These are phyloP conservation scores for Stenichneumon culpator DNA, from an alignment of 2,888 invertebrate genomes.

Conservation along the genomic window DNA sequence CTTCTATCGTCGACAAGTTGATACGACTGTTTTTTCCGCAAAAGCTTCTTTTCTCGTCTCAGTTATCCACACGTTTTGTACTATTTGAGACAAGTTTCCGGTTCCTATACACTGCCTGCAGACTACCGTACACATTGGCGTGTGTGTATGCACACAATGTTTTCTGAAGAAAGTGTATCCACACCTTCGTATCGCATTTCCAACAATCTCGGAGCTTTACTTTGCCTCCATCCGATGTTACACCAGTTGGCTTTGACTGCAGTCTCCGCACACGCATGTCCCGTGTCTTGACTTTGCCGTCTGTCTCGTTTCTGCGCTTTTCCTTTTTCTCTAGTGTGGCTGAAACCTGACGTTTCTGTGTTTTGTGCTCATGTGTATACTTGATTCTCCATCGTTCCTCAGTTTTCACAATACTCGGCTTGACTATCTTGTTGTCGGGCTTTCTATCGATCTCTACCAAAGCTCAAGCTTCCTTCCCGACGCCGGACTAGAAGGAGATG, in stretches of 20 bases:
- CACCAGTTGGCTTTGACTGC: constrained; percentile 3
- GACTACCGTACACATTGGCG: not conserved
- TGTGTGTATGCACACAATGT: not conserved
- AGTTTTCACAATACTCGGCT: not conserved
- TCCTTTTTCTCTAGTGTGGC: not conserved
- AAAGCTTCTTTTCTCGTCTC: not conserved
- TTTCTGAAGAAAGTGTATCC: not conserved
- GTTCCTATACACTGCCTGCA: not conserved
- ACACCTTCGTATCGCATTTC: not conserved
- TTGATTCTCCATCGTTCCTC: not conserved
- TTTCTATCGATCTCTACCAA: not conserved
- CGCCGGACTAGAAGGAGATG: too few species aligned
- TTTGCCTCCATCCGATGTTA: not conserved
- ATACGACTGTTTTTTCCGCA: not conserved
- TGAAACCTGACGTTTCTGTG: not conserved
- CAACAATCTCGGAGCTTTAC: not conserved
- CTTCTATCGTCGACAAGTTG: not conserved
- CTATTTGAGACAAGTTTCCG: not conserved
- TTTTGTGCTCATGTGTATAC: not conserved
- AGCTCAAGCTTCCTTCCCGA: too few species aligned
- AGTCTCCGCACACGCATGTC: not conserved
- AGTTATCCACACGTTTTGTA: not conserved
- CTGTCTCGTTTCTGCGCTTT: not conserved
- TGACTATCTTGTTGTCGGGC: not conserved
- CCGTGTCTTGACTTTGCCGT: not conserved